Base-by-base conservation (phyloP, 2,888 invertebrate species). In the Luperina nickerlii region DNA sequence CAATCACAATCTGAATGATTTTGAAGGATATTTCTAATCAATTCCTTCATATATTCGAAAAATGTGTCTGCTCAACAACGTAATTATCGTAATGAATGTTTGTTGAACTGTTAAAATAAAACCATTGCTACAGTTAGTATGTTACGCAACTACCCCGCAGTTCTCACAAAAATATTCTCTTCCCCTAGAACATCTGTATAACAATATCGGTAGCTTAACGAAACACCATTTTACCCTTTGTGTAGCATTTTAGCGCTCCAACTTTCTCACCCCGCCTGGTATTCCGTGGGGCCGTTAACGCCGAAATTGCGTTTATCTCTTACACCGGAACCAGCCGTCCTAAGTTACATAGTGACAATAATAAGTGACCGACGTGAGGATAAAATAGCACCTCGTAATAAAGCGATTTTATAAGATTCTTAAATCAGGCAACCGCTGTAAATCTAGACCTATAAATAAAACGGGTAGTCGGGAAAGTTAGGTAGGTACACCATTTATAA, bases 281-380 rank as follows among this genome's bases (percentile, higher is more conserved):
- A 71, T 73, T 76, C 60, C 71, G 85, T 79, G 78, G 77, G 32
- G 66, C 81, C 62, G 84, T 89, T 89, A 89, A 78, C 63, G 77
- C 48, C 83, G 63, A 88, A 89, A 89, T 90, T 90, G 88, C 86
- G 82, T 89, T 81, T 89, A 89, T 86, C 86, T 85, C 80, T 72
- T 79, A 86, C 65, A 84, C 77, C 71, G 82, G 78, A 81, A 85
- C 81, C 73, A 54, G 69, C 78, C 67, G 38, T 57, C 69, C 81
- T 74, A 79, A 77, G 77, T 79, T 72, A 74, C 63, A 77, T 74
- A 79, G 57, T 76, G 71, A 54, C 68, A 72, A 76, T 80, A 80
- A 69, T 69, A 81, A 78, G 67, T 72, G 48, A 66, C 63, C 38
- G 24, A 48, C 48, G 48, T 51, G 38, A 62, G 51, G 68, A 86